A percentile compares a stretch with the other conserved stretches of the same genome.
These are phyloP conservation scores for Cephus nigrinus DNA, from an alignment of 2,888 invertebrate genomes.

Conservation along the genomic window DNA sequence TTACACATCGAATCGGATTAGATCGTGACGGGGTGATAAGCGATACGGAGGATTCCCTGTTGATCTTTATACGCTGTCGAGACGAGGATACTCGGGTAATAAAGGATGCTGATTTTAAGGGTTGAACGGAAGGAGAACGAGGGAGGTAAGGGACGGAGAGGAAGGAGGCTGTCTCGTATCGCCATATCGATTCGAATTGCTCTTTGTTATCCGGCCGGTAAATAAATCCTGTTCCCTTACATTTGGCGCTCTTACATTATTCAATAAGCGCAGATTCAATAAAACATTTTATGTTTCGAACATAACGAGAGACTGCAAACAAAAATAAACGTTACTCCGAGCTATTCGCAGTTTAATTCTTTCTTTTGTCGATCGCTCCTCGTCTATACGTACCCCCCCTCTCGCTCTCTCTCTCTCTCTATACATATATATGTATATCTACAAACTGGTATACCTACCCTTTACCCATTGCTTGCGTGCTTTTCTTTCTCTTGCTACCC, in stretches of 20 bases:
- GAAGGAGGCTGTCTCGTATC: neutral
- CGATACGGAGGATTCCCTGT: neutral
- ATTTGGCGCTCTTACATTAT: neutral
- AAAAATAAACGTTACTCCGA: constrained; percentile 19
- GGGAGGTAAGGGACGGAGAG: neutral
- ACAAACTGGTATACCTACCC: neutral
- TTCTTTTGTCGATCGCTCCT: constrained; percentile 17
- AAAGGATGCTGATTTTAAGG: neutral
- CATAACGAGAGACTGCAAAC: constrained; percentile 20
- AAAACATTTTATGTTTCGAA: constrained; percentile 10
- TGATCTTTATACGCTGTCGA: neutral
- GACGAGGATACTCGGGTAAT: neutral
- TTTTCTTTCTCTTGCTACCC: neutral
- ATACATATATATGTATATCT: neutral
- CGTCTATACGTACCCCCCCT: neutral
- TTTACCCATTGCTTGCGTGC: neutral
- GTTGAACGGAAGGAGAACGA: constrained; percentile 9
- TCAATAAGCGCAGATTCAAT: constrained; percentile 12
- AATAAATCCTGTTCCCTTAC: constrained; percentile 34
- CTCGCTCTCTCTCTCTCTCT: neutral
- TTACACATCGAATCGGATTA: neutral
- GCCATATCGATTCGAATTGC: constrained; percentile 42
- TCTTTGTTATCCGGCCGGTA: constrained; percentile 37
- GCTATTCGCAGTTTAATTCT: constrained; percentile 20
- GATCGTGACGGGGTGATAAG: neutral